Base-by-base conservation (phyloP, 2,797 vertebrate genomes). In the Cryptoblepharus egeriae region DNA sequence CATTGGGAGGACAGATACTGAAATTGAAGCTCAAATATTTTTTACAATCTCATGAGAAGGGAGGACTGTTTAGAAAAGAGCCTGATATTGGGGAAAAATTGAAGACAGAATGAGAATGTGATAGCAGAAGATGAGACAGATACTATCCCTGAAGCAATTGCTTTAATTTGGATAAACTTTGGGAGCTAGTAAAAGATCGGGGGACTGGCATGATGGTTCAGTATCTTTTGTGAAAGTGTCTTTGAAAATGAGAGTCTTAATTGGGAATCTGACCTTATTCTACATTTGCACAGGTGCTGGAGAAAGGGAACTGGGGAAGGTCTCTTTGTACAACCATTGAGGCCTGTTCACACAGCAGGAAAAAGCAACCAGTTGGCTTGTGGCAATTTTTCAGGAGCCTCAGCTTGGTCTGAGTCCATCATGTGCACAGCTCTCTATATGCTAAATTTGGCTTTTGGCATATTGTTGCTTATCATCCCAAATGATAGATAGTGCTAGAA, bases 191-290 rank as follows among this genome's bases (percentile, higher is more conserved):
- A n/a, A n/a, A n/a, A n/a, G n/a, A n/a, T n/a, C n/a, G n/a, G n/a
- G n/a, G n/a, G n/a, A n/a, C n/a, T n/a, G n/a, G n/a, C n/a, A n/a
- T 49, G 45, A 8, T 49, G 15, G 83, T 55, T 2, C 16, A 42
- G 26, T n/a, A 63, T 57, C 10, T 37, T 45, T 77, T 74, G 39
- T 69, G 39, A 76, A 76, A 35, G 18, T 35, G 28, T 37, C 30
- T 26, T 30, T 73, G 75, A 61, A 58, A 78, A 65, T 42, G 37
- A 57, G 10, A 79, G 22, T 80, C 71, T 80, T 75, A 77, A 5
- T 52, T 84, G 11, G 0, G 83, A 5, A 74, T 67, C 49, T 60
- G 3, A 86, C 57, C 68, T 68, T 57, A 28, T 77, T 52, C 28
- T 77, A 10, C 22, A 75, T 57, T 88, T 26, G 60, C 42, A 75